phyloP scores from a whole-genome alignment of 2,113 vertebrate genomes.

The Tachycineta bicolor region DNA sequence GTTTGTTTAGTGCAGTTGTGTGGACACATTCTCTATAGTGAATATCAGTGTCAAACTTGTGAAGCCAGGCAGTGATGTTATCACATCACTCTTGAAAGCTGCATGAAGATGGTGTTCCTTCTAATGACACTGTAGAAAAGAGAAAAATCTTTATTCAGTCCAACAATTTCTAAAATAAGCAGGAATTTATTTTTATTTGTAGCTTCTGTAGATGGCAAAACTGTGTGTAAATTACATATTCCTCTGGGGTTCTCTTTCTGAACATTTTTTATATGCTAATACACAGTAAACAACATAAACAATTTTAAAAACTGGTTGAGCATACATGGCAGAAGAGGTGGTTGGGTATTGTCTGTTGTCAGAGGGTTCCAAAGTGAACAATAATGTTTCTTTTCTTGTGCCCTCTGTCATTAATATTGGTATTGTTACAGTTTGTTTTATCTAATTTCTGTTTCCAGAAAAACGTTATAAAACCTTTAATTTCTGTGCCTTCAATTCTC shows the following conservation, averaged over 20 bases:
- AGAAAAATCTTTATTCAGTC: not conserved
- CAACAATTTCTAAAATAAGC: not conserved
- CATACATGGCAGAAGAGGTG: not conserved
- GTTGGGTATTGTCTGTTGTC: not conserved
- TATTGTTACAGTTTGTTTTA: not conserved
- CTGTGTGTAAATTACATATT: not conserved
- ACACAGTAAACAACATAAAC: not conserved
- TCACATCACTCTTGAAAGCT: not conserved
- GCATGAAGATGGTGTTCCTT: not conserved
- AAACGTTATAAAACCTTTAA: not conserved
- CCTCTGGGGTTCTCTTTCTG: not conserved
- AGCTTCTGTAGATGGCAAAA: not conserved
- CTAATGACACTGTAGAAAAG: not conserved
- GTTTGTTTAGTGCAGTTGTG: not conserved
- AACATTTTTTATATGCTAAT: not conserved
- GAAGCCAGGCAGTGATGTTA: not conserved
- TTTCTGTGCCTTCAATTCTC: not conserved
- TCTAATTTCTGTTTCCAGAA: not conserved
- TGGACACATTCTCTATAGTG: not conserved
- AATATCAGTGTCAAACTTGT: not conserved
- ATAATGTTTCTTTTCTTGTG: not conserved
- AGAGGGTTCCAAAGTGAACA: fast-evolving
- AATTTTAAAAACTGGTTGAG: not conserved
- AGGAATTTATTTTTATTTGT: not conserved
- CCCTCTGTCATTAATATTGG: fast-evolving